Evolutionary conservation across 2,113 vertebrate genomes (phyloP), one percentile per base, ranked within the genome.

Genomic region (Phainopepla nitens): DNA sequence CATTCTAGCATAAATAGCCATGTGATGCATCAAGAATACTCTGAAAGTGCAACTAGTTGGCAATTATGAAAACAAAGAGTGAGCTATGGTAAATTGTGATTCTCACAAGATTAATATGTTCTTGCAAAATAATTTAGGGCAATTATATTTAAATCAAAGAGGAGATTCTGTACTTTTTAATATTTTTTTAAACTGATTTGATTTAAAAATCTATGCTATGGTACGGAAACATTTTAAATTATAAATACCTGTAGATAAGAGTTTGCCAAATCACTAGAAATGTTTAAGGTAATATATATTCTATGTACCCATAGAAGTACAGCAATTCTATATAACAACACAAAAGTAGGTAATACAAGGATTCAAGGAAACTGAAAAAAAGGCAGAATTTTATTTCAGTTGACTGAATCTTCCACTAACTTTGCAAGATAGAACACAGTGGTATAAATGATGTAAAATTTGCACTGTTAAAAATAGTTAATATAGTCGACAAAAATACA

Each of bases 281-380:
- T 0, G 0, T 57, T 78, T n/a, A 66, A 27, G 19, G 10, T 83
- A 31, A 82, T 33, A 1, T 35, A 23, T 31, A 2, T 29, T 66
- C 6, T 24, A 16, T 41, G 1, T 25, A 72, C 23, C 24, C 66
- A 15, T 1, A 51, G 10, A 33, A 56, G 10, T 41, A 51, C 21
- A 82, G 35, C 1, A 73, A 47, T 53, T 85, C 49, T 49, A 5
- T 27, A 22, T 21, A 75, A 50, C 31, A 69, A 58, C 58, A n/a
- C 15, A 25, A 22, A 87, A 79, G 7, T 3, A 15, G 9, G 10
- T 31, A 66, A 82, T 35, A 35, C 11, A 41, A 60, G 2, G 3
- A 54, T 41, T 61, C 1, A 68, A 87, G 19, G 5, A 75, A 82
- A 64, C 1, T 33, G 9, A 70, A 86, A 21, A 62, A 68, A 81